phyloP scores from a whole-genome alignment of 2,113 vertebrate genomes.

The Tylochromis polylepis region DNA sequence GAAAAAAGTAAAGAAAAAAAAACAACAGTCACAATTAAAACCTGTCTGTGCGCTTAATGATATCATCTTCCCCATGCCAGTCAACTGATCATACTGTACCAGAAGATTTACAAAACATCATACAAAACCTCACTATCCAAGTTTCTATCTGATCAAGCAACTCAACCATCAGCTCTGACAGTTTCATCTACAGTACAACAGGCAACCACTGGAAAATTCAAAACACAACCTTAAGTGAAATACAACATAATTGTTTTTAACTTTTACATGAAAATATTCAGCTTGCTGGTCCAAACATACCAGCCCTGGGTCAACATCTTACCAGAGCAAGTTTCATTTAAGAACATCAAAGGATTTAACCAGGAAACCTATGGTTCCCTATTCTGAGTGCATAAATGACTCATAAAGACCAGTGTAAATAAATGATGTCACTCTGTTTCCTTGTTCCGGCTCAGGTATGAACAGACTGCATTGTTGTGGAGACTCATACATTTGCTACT shows the following conservation, averaged over 20 bases:
- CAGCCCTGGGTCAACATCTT: neutral
- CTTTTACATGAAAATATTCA: neutral
- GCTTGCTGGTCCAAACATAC: neutral
- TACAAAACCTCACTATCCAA: neutral
- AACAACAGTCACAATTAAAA: neutral
- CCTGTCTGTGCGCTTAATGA: accelerated
- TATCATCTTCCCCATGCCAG: neutral
- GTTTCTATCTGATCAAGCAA: neutral
- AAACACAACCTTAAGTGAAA: neutral
- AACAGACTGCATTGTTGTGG: neutral
- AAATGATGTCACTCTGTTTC: neutral
- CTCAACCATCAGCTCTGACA: neutral
- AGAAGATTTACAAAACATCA: neutral
- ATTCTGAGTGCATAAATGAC: neutral
- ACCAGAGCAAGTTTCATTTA: neutral
- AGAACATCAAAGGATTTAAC: neutral
- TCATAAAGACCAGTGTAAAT: neutral
- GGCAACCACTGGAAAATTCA: neutral
- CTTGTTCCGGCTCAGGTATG: neutral
- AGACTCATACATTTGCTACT: neutral
- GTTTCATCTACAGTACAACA: too few species aligned
- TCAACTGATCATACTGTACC: neutral
- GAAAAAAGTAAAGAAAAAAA: neutral
- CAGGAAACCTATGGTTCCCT: neutral
- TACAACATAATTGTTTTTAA: neutral